phyloP scores from a whole-genome alignment of 2,888 invertebrate species.

The Mimas tiliae region DNA sequence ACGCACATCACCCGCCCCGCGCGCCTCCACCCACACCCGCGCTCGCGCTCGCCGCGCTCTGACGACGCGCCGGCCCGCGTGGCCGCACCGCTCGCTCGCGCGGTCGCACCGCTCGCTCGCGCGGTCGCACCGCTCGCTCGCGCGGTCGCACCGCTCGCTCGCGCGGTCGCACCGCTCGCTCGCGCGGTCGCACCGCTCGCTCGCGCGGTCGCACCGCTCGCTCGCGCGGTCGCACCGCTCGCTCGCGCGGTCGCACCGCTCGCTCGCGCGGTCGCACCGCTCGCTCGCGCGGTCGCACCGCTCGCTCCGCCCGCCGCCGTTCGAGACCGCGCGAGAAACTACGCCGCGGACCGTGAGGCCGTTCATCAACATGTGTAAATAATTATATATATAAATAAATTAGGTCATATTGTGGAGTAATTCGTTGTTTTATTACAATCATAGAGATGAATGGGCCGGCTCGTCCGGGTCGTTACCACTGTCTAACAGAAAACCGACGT shows the following conservation, averaged over 20 bases:
- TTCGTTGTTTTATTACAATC: constrained; percentile 6
- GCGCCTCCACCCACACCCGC: constrained; percentile 27
- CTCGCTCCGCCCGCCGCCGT: constrained; percentile 26
- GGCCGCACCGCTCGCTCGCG: constrained; percentile 24
- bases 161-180: too few species aligned
- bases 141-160: constrained; percentile 27
- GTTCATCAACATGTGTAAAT: constrained; percentile 37
- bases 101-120: constrained; percentile 54
- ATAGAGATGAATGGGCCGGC: too few species aligned
- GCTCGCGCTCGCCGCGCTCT: constrained; percentile 32
- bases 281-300: constrained; percentile 29
- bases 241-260: constrained; percentile 51
- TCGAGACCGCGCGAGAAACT: constrained; percentile 27
- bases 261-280: constrained; percentile 37
- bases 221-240: constrained; percentile 26
- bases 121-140: constrained; percentile 32
- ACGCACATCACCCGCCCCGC: constrained; percentile 37
- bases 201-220: constrained; percentile 33
- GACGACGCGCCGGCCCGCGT: constrained; percentile 28
- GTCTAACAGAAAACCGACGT: too few species aligned
- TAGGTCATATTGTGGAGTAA: not conserved
- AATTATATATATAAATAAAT: constrained; percentile 39
- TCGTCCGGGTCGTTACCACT: too few species aligned
- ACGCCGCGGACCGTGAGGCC: constrained; percentile 28
- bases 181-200: constrained; percentile 29